Evolutionary conservation across 92 coral and sea anemone species (phyloP), one percentile per base, ranked within the genome.

Genomic region (Muricea muricata): DNA sequence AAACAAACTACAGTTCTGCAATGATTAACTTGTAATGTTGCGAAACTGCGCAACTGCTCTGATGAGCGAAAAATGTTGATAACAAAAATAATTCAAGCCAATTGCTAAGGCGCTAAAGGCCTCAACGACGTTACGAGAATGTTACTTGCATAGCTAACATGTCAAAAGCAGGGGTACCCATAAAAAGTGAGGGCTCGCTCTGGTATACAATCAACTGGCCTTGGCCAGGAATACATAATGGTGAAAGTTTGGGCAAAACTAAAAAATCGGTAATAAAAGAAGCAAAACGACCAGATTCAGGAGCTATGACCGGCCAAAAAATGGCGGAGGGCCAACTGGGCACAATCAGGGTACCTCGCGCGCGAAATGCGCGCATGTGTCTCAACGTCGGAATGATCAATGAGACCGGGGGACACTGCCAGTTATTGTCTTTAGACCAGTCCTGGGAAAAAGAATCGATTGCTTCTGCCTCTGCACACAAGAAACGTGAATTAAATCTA

Each of bases 301-400:
- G 85, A 35, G 56, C 32, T 11, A 84, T 33, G 20, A 23, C 14
- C 7, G 84, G 88, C 88, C 85, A 84, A 76, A 84, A 75, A 78
- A 18, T 21, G 23, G 85, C 67, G 14, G 89, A 41, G 3, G 85
- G 89, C 84, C 88, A 84, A 29, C 37, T 54, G 7, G 88, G 84
- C 55, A 84, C 82, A 18, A 84, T 73, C 14, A 29, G 72, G 17
- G 56, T 75, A 26, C 88, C 84, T 28, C 32, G 17, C 18, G 79
- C 84, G 56, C 74, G 74, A 26, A 69, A 74, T 47, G 18, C 56
- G 25, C 18, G 13, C 57, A 84, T 4, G 23, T 84, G 70, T 45
- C 69, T 74, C 25, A 84, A 42, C 41, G 83, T 14, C 15, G 83
- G 65, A 28, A 74, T 65, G 57, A 73, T 74, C 28, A 84, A 32